Conservation (phyloP, 2,113 vertebrate genomes). For the Cochlearius cochlearius region DNA sequence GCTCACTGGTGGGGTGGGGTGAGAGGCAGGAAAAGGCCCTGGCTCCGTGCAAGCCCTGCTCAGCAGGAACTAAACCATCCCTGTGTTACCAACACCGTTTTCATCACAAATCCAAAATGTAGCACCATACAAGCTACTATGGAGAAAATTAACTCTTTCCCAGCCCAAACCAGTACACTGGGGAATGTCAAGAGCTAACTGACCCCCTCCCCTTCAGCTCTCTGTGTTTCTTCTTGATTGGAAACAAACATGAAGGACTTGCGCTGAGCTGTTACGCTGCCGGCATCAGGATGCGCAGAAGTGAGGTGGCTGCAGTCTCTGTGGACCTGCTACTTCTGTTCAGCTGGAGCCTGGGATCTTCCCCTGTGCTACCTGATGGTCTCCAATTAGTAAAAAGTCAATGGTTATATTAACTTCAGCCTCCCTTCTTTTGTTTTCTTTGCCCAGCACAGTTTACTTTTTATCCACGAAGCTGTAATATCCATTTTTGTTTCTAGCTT, state of each 20-base stretch:
- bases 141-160: background rate
- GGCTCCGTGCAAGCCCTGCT: background rate
- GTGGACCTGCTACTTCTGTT: background rate
- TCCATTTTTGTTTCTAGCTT: background rate
- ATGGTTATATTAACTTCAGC: background rate
- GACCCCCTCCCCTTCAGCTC: background rate
- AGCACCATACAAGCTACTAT: background rate
- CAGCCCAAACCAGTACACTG: background rate
- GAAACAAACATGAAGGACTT: background rate
- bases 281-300: background rate
- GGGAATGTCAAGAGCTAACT: background rate
- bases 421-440: background rate
- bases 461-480: background rate
- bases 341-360: background rate
- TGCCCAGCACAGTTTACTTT: background rate
- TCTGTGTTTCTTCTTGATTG: background rate
- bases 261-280: background rate
- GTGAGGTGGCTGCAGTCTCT: background rate
- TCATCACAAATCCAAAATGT: background rate
- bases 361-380: background rate
- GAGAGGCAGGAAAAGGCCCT: background rate
- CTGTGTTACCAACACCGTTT: background rate
- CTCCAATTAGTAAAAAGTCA: background rate
- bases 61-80: background rate
- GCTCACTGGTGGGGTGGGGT: rapidly evolving